These are phyloP conservation scores for Drosophila nannoptera DNA, from an alignment of 1,140 invertebrate species.

Conservation along the genomic window DNA sequence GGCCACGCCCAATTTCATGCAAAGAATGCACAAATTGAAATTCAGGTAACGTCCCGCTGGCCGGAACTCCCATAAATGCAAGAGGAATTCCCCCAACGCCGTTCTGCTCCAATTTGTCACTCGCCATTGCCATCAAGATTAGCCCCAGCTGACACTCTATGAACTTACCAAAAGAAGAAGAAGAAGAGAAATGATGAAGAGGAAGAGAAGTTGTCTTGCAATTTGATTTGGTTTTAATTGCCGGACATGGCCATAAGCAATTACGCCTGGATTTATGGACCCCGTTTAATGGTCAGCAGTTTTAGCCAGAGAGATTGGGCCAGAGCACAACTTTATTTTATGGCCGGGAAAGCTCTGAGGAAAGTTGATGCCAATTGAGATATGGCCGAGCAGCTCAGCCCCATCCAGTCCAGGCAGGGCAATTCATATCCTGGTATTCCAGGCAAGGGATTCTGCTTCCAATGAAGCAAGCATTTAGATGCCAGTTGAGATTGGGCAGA, in stretches of 20 bases:
- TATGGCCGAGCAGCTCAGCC: too few relatives aligned
- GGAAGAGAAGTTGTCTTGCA: conserved; percentile 36
- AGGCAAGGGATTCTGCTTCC: too few relatives aligned
- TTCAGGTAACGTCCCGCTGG: conserved; percentile 13
- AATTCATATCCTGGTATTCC: too few relatives aligned
- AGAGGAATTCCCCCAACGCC: background rate
- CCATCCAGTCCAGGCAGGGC: too few relatives aligned
- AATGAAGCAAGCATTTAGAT: too few relatives aligned
- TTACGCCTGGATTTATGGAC: conserved; percentile 57
- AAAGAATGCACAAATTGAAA: conserved; percentile 50
- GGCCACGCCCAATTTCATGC: conserved; percentile 38
- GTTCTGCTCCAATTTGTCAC: conserved; percentile 33
- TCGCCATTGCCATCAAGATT: conserved; percentile 57
- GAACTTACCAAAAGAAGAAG: conserved; percentile 12
- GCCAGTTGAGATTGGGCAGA: too few relatives aligned
- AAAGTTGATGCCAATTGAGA: too few relatives aligned
- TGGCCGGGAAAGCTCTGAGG: too few relatives aligned
- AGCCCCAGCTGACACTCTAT: conserved; percentile 22
- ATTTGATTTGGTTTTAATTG: conserved; percentile 70
- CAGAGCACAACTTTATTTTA: too few relatives aligned
- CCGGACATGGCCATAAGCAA: conserved; percentile 36
- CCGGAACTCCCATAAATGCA: background rate
- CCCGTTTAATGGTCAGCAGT: conserved; percentile 58
- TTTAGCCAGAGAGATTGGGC: conserved; percentile 5
- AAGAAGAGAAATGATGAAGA: conserved; percentile 19